Evolutionary conservation across 2,797 vertebrate genomes (phyloP).

Genomic region (Caiman crocodilus): DNA sequence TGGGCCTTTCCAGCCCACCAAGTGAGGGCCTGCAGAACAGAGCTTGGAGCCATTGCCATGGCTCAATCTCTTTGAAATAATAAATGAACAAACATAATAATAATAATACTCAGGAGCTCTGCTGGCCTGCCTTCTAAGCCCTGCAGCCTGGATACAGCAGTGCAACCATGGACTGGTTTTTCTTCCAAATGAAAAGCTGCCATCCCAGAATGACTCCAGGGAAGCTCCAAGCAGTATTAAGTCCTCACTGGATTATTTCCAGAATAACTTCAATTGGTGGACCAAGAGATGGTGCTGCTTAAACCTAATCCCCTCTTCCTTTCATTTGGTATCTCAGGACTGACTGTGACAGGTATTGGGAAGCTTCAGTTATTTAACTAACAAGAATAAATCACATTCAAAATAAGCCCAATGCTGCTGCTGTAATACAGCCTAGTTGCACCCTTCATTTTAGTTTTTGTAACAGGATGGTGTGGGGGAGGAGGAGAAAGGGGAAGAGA

Average conservation of each 20-base stretch:
- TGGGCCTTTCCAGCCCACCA: background rate
- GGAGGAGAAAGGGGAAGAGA: no score
- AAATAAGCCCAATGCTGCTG: background rate
- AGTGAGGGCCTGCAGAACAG: background rate
- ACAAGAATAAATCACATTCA: background rate
- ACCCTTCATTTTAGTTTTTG: accelerated
- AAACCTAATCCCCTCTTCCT: background rate
- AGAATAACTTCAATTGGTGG: background rate
- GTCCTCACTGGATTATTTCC: background rate
- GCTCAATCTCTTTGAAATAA: background rate
- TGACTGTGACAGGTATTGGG: background rate
- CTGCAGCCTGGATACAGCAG: background rate
- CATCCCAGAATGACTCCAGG: background rate
- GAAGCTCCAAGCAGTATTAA: conserved; percentile 55
- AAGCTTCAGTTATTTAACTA: background rate
- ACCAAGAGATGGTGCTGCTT: background rate
- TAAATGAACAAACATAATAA: background rate
- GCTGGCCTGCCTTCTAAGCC: background rate
- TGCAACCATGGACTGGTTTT: accelerated
- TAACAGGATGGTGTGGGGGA: background rate
- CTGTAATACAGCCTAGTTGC: background rate
- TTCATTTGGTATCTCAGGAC: accelerated
- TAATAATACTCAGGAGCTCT: background rate
- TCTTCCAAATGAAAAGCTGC: accelerated
- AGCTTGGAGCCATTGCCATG: background rate